Percentiles rank a stretch among this genome's conserved stretches.
Conservation (phyloP, 2,113 vertebrate genomes). For the Oncorhynchus masou region DNA sequence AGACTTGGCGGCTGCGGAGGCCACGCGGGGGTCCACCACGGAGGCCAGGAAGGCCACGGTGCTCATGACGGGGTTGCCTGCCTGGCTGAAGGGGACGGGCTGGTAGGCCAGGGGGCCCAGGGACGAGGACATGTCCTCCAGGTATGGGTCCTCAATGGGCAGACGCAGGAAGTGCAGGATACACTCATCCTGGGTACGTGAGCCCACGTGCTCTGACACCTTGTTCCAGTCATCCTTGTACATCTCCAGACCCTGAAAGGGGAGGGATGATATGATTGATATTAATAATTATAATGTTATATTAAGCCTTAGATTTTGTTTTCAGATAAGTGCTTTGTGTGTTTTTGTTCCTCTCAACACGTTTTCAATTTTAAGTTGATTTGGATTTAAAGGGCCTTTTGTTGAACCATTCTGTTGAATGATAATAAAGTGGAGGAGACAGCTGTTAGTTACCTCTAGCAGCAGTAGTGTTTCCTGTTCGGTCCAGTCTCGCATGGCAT, state of each 20-base stretch:
- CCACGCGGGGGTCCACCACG: constrained; percentile 92
- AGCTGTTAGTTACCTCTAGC: constrained; percentile 79
- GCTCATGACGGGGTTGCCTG: constrained; percentile 96
- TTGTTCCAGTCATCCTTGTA: constrained; percentile 99
- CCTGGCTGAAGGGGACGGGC: constrained; percentile 93
- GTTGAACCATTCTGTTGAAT: no score
- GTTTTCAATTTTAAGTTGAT: no score
- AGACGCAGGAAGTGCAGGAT: constrained; percentile 93
- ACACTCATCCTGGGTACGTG: constrained; percentile 93
- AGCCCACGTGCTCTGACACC: constrained; percentile 93
- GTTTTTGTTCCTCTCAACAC: no score
- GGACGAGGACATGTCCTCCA: constrained; percentile 86
- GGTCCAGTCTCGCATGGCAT: constrained; percentile 92
- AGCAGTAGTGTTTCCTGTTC: constrained; percentile 94
- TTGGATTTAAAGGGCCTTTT: no score
- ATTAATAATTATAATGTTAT: no score
- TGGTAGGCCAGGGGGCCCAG: constrained; percentile 90
- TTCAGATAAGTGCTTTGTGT: no score
- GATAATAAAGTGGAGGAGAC: background rate
- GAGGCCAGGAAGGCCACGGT: constrained; percentile 95
- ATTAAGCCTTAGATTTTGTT: no score
- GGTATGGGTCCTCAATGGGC: constrained; percentile 93
- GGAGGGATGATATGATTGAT: background rate
- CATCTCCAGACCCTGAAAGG: constrained; percentile 82
- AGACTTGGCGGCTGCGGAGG: constrained; percentile 92